These are phyloP conservation scores for Sipunculus nudus DNA, from an alignment of 2,888 invertebrate species.

Conservation along the genomic window DNA sequence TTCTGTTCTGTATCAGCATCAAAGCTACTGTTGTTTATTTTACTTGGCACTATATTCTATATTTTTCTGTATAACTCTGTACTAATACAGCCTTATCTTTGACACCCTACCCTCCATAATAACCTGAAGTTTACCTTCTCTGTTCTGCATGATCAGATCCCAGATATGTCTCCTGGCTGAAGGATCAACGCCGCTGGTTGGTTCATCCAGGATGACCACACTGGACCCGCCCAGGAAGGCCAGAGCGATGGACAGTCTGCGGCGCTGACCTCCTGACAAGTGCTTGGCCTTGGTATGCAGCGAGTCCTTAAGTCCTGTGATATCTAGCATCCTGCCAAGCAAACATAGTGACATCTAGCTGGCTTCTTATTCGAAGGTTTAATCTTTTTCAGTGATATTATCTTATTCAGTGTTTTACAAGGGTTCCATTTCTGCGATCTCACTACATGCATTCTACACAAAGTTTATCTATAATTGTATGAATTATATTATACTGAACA, in stretches of 20 bases:
- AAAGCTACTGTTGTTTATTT: no score
- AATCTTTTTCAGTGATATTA: not conserved
- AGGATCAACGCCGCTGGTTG: slow-evolving; percentile 67
- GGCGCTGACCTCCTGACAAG: slow-evolving; percentile 66
- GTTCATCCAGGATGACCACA: slow-evolving; percentile 66
- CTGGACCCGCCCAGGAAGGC: slow-evolving; percentile 67
- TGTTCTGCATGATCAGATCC: slow-evolving; percentile 65
- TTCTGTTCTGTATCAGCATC: no score
- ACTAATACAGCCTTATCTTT: not conserved
- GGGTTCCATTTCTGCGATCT: no score
- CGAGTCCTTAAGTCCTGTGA: slow-evolving; percentile 57
- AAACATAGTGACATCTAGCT: not conserved
- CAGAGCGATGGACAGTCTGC: slow-evolving; percentile 66
- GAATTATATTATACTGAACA: no score
- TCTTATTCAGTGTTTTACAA: no score
- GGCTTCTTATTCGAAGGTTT: not conserved
- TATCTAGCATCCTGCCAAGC: slow-evolving; percentile 58
- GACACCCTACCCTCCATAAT: no score
- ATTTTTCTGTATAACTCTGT: no score
- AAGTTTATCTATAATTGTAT: no score
- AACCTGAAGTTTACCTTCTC: no score
- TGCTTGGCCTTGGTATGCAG: slow-evolving; percentile 40
- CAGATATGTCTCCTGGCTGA: slow-evolving; percentile 66
- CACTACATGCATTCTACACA: no score
- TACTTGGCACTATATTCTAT: no score